Base-by-base conservation (phyloP, 2,797 vertebrate species). In the Strix occidentalis region DNA sequence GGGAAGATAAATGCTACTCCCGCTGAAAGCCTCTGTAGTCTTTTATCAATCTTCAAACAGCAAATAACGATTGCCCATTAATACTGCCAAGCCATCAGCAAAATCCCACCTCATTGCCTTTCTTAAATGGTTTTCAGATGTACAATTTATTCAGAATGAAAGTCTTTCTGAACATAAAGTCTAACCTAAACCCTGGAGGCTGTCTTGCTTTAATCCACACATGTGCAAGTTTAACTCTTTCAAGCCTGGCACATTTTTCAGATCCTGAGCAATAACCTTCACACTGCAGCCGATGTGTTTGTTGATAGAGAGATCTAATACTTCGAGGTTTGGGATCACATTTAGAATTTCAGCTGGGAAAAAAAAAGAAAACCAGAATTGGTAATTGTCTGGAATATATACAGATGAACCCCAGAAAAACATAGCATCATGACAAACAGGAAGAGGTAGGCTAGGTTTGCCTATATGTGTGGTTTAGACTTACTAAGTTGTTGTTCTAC, bases 291-390 rank as follows among this genome's bases (percentile, higher is more conserved):
- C 79, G 7, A 99, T 97, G 58, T 95, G 97, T 96, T 97, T 98
- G 84, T 99, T 99, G 72, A 98, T 98, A 54, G 99, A 99, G 53
- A 99, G 65, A 66, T 99, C 98, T 94, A 99, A 95, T n/a, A 99
- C 94, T 70, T 98, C 89, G 0, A 99, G 98, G 41, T 89, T 93
- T 81, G 96, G 96, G 33, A 98, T 97, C 78, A 82, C 39, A 25
- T 94, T 95, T 68, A 98, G 81, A 31, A 96, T 68, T 37, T 93
- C 95, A 72, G 98, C 99, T 99, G 94, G n/a, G 20, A 96, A 89
- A 96, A 92, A 13, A 78, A 86, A 92, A 84, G 5, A 60, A 93
- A 82, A 90, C 0, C 6, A 80, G 39, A 95, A 79, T 64, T 89
- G 17, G 14, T 72, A 46, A 70, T 51, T 87, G 58, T 29, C 25